Conservation (phyloP, 2,888 invertebrate species). For the Aromia moschata region DNA sequence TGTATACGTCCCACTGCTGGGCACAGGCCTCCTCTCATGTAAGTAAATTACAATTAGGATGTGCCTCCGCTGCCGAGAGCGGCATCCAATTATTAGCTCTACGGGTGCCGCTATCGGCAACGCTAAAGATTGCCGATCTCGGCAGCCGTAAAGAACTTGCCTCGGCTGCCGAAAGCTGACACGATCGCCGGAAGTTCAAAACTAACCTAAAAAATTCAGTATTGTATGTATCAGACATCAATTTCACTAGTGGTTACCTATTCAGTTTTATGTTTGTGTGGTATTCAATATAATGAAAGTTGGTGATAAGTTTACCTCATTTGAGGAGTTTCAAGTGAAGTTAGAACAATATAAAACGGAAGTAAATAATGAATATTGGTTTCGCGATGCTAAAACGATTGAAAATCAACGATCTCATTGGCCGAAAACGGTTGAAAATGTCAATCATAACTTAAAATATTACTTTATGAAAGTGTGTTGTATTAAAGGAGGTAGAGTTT, state of each 20-base stretch:
- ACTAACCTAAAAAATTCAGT: background rate
- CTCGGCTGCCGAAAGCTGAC: background rate
- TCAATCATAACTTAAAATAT: slow-evolving; percentile 20
- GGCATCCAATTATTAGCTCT: background rate
- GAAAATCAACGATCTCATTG: background rate
- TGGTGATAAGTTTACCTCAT: background rate
- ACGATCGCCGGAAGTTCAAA: background rate
- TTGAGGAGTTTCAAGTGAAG: background rate
- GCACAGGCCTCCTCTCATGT: too few species aligned
- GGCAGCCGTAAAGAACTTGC: background rate
- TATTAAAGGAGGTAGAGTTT: slow-evolving; percentile 20
- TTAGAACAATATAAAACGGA: background rate
- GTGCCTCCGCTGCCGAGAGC: background rate
- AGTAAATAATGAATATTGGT: background rate
- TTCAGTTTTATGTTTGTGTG: background rate
- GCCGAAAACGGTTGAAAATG: background rate
- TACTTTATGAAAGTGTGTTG: slow-evolving; percentile 17
- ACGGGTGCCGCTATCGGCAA: background rate
- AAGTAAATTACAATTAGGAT: too few species aligned
- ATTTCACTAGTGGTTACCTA: background rate
- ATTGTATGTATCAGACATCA: background rate
- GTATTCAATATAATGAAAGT: background rate
- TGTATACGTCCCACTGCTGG: too few species aligned
- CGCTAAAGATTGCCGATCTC: background rate
- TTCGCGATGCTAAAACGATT: background rate